phyloP scores from a whole-genome alignment of 2,888 invertebrate genomes.

The Ptycholaimellus sp. region DNA sequence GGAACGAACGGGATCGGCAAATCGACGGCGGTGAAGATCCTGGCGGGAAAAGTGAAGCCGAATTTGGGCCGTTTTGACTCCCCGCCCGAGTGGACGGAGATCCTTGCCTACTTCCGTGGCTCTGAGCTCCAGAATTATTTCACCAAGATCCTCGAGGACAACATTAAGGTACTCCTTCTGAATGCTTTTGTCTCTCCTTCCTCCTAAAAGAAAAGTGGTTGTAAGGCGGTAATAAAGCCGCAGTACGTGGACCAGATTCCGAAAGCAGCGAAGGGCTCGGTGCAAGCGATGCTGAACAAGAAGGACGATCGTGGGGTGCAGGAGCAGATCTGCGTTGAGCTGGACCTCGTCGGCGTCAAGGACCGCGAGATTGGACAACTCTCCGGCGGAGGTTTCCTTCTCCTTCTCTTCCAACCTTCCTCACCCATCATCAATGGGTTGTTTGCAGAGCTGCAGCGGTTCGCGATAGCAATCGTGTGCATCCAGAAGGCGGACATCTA shows the following conservation, averaged over 20 bases:
- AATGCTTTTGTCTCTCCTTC: no score
- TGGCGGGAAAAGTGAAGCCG: slow-evolving; percentile 93
- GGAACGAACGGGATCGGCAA: slow-evolving; percentile 99
- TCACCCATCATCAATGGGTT: no score
- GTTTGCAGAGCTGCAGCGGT: slow-evolving; percentile 90
- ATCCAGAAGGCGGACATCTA: slow-evolving; percentile 94
- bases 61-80: slow-evolving; percentile 80
- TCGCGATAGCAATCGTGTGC: slow-evolving; percentile 93
- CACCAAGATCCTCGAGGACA: slow-evolving; percentile 90
- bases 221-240: slow-evolving; percentile 84
- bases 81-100: slow-evolving; percentile 96
- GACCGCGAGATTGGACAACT: slow-evolving; percentile 71
- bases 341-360: slow-evolving; percentile 64
- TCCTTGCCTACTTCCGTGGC: slow-evolving; percentile 82
- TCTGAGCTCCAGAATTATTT: slow-evolving; percentile 97
- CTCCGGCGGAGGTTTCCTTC: slow-evolving; percentile 86
- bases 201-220: no score
- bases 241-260: slow-evolving; percentile 99
- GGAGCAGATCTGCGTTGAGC: slow-evolving; percentile 50
- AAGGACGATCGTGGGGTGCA: slow-evolving; percentile 71
- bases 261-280: slow-evolving; percentile 57
- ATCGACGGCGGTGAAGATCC: slow-evolving; percentile 88
- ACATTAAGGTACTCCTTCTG: no score
- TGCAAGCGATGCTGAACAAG: slow-evolving; percentile 62
- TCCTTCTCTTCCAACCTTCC: no score